Evolutionary conservation across 2,797 vertebrate genomes (phyloP).

Genomic region (Adelosebastes latens): DNA sequence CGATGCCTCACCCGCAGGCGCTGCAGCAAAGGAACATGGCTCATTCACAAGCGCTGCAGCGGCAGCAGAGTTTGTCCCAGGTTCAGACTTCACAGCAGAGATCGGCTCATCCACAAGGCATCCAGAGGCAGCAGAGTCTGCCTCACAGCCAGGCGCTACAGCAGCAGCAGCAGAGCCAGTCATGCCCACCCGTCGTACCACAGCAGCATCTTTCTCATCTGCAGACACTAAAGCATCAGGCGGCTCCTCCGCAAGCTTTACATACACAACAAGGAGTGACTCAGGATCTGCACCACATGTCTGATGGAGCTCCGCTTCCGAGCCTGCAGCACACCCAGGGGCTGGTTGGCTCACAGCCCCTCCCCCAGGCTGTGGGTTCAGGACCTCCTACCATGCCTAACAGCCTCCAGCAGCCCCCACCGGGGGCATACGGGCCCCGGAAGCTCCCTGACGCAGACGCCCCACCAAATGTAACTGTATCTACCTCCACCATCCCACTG

Average conservation of each 20-base stretch:
- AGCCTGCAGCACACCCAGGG: constrained; percentile 84
- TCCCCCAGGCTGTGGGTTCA: constrained; percentile 60
- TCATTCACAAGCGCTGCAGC: constrained; percentile 66
- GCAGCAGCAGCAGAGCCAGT: constrained; percentile 60
- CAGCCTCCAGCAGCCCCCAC: constrained; percentile 65
- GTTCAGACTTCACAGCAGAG: constrained; percentile 70
- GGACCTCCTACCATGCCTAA: constrained; percentile 60
- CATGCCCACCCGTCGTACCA: constrained; percentile 56
- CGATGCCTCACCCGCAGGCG: constrained; percentile 60
- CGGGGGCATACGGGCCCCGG: constrained; percentile 72
- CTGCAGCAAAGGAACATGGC: constrained; percentile 68
- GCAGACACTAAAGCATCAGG: constrained; percentile 79
- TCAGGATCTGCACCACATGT: constrained; percentile 87
- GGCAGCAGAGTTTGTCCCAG: constrained; percentile 74
- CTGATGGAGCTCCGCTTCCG: constrained; percentile 83
- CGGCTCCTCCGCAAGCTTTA: constrained; percentile 72
- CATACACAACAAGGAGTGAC: constrained; percentile 82
- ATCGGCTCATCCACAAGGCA: constrained; percentile 62
- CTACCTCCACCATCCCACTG: constrained; percentile 92
- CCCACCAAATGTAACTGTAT: constrained; percentile 91
- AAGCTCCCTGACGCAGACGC: constrained; percentile 82
- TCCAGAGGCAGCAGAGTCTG: constrained; percentile 74
- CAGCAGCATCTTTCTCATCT: constrained; percentile 73
- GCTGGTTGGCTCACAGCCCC: constrained; percentile 72
- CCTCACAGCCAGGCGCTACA: constrained; percentile 47